Evolutionary conservation across 2,888 invertebrate genomes (phyloP).

Genomic region (Caenorhabditis doughertyi): DNA sequence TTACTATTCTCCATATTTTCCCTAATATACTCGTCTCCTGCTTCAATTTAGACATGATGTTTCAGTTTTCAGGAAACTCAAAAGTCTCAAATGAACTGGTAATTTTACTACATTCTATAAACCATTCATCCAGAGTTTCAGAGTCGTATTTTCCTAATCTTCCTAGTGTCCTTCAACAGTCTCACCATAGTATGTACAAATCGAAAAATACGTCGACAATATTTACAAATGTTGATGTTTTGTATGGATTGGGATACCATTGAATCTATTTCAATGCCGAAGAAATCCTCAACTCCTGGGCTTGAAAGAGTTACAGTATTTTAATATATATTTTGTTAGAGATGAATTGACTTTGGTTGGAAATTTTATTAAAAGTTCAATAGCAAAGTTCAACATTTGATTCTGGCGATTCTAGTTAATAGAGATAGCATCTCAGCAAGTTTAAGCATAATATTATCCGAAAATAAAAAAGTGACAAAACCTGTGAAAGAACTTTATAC

Average conservation of each 20-base stretch:
- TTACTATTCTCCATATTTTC: conserved; percentile 40
- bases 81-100: conserved; percentile 31
- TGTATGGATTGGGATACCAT: conserved; percentile 5
- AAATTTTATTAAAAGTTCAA: too few species aligned
- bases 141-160: conserved; percentile 36
- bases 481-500: too few species aligned
- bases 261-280: neutral
- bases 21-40: conserved; percentile 21
- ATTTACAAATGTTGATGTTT: conserved; percentile 7
- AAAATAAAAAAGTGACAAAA: too few species aligned
- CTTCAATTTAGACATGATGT: conserved; percentile 47
- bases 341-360: too few species aligned
- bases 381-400: too few species aligned
- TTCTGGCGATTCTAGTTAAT: too few species aligned
- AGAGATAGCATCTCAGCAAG: too few species aligned
- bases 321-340: neutral
- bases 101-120: neutral
- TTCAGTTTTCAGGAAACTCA: conserved; percentile 23
- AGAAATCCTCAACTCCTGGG: neutral
- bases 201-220: conserved; percentile 16
- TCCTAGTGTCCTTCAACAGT: conserved; percentile 48
- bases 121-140: neutral
- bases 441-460: too few species aligned
- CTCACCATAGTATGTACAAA: conserved; percentile 40
- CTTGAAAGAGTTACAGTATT: conserved; percentile 18